Evolutionary conservation across 2,113 vertebrate species (phyloP).

Genomic region (Nothoprocta perdicaria): DNA sequence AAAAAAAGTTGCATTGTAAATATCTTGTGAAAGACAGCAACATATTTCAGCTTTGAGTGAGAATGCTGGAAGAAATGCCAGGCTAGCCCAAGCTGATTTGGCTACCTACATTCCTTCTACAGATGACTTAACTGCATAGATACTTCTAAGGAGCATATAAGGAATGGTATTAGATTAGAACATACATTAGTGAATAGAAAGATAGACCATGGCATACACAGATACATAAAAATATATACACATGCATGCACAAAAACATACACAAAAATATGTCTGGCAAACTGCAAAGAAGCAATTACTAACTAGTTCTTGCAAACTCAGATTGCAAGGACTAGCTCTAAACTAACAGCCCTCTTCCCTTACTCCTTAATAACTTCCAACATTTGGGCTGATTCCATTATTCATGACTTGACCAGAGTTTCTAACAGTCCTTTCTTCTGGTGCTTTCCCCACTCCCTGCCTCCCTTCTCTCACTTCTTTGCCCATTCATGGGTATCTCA

Average conservation of each 20-base stretch:
- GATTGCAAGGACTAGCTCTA: not conserved
- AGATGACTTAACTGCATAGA: not conserved
- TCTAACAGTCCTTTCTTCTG: not conserved
- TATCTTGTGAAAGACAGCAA: conserved; percentile 25
- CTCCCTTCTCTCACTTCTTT: not conserved
- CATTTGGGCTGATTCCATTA: not conserved
- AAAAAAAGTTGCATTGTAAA: not conserved
- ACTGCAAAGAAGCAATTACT: not conserved
- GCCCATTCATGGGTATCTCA: not conserved
- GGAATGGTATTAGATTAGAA: not conserved
- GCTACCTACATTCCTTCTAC: not conserved
- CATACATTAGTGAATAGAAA: not conserved
- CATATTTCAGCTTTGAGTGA: not conserved
- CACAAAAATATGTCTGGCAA: not conserved
- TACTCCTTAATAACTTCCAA: not conserved
- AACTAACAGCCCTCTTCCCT: not conserved
- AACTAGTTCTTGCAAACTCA: not conserved
- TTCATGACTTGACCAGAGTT: not conserved
- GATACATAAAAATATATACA: too few species aligned
- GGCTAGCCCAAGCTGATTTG: not conserved
- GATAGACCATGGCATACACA: not conserved
- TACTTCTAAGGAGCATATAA: not conserved
- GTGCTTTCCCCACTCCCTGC: not conserved
- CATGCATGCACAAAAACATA: not conserved
- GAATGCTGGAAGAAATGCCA: not conserved